These are phyloP conservation scores for Collichthys lucidus DNA, from an alignment of 2,113 vertebrate species.

Conservation along the genomic window DNA sequence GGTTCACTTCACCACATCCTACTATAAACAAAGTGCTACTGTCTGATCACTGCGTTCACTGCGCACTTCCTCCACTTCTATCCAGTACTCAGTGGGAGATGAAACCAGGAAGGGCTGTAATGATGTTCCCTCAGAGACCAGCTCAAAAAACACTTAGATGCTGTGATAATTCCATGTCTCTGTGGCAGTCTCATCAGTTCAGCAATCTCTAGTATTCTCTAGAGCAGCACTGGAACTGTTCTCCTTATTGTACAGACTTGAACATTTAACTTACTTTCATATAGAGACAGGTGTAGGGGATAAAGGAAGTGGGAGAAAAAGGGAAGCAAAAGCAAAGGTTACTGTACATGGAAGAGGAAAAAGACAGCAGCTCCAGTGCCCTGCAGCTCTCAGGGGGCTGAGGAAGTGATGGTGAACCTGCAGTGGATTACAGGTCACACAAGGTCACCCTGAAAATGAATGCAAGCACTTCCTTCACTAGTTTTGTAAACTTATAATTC, in stretches of 20 bases:
- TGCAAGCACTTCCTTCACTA: background rate
- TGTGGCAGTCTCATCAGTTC: background rate
- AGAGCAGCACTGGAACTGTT: background rate
- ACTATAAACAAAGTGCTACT: background rate
- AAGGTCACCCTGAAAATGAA: background rate
- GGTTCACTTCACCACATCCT: constrained; percentile 24
- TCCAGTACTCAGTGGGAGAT: constrained; percentile 3
- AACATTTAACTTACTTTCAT: background rate
- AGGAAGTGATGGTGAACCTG: background rate
- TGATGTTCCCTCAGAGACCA: background rate
- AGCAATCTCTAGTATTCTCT: background rate
- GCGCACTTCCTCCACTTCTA: background rate
- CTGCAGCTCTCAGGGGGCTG: background rate
- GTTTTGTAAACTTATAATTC: too few relatives aligned
- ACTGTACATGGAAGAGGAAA: background rate
- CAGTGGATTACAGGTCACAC: background rate
- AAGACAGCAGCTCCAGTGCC: background rate
- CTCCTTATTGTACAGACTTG: background rate
- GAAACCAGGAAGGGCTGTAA: background rate
- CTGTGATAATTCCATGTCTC: background rate
- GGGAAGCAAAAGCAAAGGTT: background rate
- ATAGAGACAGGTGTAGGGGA: background rate
- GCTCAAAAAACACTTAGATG: background rate
- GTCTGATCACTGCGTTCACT: background rate
- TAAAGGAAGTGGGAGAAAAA: background rate